Evolutionary conservation across 2,113 vertebrate species (phyloP), one percentile per base, ranked within the genome.

Genomic region (Cyanoramphus novaezelandiae): DNA sequence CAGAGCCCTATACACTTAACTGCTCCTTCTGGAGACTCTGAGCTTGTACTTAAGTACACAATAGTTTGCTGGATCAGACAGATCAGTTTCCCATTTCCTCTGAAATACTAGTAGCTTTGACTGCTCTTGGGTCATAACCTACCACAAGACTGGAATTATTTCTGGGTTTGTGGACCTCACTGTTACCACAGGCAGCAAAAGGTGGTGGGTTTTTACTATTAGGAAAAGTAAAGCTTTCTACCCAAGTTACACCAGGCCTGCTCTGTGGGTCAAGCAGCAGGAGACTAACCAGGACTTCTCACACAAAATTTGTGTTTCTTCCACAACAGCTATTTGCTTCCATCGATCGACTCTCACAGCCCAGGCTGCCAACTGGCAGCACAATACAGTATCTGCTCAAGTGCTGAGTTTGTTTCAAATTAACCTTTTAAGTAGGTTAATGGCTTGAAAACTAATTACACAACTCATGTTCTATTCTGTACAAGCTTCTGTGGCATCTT

Each of bases 381-480:
- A 88, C 82, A 93, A 88, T 88, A 86, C 14, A 1, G 82, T 72
- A 95, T 65, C 91, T 91, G 78, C 65, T 76, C 57, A 91, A 93
- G 44, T 8, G 11, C 55, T 7, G 62, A 95, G 64, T 95, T 96
- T 93, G 85, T 93, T 96, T 92, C 96, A 96, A 97, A 96, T 97
- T 93, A 96, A 95, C 91, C 84, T 97, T 97, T 96, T 92, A 97
- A 97, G 94, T 93, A 95, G 86, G 92, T 94, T 96, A 97, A 93
- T 90, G 70, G 75, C 96, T 95, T 96, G 94, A 83, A 97, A 97
- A 93, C 72, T 95, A 64, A 88, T 93, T 96, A 94, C 76, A 88
- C 87, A 95, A 96, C 89, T 96, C 37, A 21, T 49, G 74, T 80
- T 94, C 90, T 92, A 57, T 96, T 94, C 94, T 43, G 77, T 87